Percentiles rank a stretch among this genome's conserved stretches.
phyloP scores from a whole-genome alignment of 92 coral and sea anemone genomes.

The Porites cylindrica region DNA sequence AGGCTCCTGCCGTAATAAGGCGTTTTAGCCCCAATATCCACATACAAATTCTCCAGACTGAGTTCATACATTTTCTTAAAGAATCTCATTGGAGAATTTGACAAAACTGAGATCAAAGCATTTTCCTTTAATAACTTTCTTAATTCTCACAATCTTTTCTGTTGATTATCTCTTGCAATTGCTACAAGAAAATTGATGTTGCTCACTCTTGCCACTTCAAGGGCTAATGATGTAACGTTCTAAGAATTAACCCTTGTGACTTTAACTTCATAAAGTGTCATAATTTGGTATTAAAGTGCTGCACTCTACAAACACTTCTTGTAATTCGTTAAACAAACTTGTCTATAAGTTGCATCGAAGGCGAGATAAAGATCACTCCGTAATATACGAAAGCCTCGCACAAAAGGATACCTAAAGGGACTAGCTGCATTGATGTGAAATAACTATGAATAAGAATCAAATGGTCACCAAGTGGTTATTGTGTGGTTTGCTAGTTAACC shows the following conservation, averaged over 20 bases:
- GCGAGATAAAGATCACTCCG: background rate
- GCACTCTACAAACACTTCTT: conserved; percentile 38
- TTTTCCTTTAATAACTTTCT: no score
- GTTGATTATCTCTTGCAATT: no score
- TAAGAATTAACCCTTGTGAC: background rate
- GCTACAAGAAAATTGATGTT: no score
- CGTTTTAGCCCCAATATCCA: no score
- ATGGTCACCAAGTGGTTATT: background rate
- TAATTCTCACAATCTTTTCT: no score
- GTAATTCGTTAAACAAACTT: conserved; percentile 46
- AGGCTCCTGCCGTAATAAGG: background rate
- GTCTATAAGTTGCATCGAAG: background rate
- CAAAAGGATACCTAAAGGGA: background rate
- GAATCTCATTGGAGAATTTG: no score
- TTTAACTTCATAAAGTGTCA: conserved; percentile 2
- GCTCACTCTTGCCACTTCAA: no score
- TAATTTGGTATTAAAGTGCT: background rate
- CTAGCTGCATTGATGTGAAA: background rate
- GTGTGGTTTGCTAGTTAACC: background rate
- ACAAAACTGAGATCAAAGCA: no score
- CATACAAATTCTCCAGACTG: no score
- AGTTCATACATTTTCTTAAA: no score
- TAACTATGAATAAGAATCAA: background rate
- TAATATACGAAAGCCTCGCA: background rate
- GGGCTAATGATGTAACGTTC: background rate